Evolutionary conservation across 2,797 vertebrate genomes (phyloP).

Genomic region (Cirrhinus molitorella): DNA sequence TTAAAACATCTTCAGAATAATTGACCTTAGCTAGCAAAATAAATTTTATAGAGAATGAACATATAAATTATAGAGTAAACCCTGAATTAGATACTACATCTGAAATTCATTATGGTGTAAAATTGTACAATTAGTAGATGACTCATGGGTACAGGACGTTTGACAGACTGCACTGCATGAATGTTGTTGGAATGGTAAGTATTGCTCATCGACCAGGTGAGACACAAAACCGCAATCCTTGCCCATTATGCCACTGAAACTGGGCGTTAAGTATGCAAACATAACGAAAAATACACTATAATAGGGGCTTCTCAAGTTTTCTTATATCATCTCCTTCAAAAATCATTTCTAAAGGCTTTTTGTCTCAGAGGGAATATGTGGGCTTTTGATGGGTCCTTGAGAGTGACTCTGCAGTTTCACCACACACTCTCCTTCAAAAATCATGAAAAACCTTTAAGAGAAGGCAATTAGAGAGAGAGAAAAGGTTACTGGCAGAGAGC

Average conservation of each 20-base stretch:
- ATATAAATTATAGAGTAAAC: neutral
- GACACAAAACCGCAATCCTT: neutral
- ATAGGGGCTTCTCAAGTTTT: conserved; percentile 44
- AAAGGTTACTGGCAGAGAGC: conserved; percentile 59
- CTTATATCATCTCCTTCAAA: conserved; percentile 47
- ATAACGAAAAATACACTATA: conserved; percentile 26
- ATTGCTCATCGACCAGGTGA: conserved; percentile 2
- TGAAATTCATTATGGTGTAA: neutral
- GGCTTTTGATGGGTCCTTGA: conserved; percentile 45
- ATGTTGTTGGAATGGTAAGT: neutral
- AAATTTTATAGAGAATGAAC: neutral
- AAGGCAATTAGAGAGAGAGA: conserved; percentile 57
- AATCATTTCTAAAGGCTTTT: conserved; percentile 20
- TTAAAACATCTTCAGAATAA: neutral
- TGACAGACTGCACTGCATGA: neutral
- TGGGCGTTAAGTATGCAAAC: neutral
- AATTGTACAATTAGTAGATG: neutral
- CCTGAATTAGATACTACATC: neutral
- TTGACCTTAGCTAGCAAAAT: neutral
- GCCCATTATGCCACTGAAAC: neutral
- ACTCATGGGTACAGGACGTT: neutral
- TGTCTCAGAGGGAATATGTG: conserved; percentile 41
- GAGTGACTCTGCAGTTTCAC: conserved; percentile 53
- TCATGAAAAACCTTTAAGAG: conserved; percentile 48
- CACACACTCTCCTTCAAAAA: conserved; percentile 56